Evolutionary conservation across 2,797 vertebrate genomes (phyloP).

Genomic region (Sebastes vulpes): DNA sequence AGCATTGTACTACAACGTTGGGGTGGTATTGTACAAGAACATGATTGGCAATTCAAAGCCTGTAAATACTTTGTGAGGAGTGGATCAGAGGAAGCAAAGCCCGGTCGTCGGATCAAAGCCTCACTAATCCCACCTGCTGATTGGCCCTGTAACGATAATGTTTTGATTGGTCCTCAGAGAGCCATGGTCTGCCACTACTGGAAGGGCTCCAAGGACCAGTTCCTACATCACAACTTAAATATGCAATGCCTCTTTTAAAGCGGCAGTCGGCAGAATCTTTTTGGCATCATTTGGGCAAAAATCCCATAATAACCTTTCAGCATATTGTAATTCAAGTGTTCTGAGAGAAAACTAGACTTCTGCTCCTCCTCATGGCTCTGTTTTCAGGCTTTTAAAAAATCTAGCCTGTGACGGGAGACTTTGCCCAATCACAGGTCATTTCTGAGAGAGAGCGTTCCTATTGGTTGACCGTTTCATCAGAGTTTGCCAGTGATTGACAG

Average conservation of each 20-base stretch:
- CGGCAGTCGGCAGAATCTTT: no score
- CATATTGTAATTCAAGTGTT: no score
- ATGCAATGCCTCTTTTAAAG: neutral
- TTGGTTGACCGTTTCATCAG: no score
- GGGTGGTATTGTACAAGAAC: neutral
- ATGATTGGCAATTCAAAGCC: constrained; percentile 35
- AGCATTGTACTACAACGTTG: neutral
- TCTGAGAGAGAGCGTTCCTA: no score
- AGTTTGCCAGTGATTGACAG: no score
- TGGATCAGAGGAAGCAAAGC: constrained; percentile 48
- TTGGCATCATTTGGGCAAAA: no score
- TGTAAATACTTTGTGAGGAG: constrained; percentile 30
- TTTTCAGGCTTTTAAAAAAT: no score
- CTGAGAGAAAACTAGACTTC: no score
- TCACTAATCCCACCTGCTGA: constrained; percentile 53
- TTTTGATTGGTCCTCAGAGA: constrained; percentile 53
- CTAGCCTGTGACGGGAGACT: no score
- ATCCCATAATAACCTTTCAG: no score
- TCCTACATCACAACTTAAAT: neutral
- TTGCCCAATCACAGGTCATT: no score
- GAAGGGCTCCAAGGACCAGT: neutral
- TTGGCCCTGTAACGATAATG: constrained; percentile 50
- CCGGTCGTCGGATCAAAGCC: constrained; percentile 63
- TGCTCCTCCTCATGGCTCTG: no score
- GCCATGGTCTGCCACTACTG: neutral